These are phyloP conservation scores for Zaprionus camerounensis DNA, from an alignment of 1,140 invertebrate species.

Conservation along the genomic window DNA sequence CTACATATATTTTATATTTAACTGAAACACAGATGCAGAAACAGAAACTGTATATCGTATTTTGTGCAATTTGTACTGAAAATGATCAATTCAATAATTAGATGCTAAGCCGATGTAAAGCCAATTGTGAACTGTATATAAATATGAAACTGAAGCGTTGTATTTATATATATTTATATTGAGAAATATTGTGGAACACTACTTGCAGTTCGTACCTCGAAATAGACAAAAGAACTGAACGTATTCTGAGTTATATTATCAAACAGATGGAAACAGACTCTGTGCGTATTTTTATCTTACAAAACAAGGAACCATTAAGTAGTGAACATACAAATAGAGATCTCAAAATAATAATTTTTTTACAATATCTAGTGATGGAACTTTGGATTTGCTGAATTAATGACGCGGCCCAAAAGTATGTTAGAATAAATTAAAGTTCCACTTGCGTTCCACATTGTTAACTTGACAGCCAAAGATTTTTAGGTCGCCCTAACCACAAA, in stretches of 20 bases:
- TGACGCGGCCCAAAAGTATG: slow-evolving; percentile 14
- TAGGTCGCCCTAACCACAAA: too few relatives aligned
- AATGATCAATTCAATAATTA: slow-evolving; percentile 57
- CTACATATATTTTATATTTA: neutral
- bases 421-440: neutral
- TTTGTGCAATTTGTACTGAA: slow-evolving; percentile 65
- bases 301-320: too few relatives aligned
- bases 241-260: neutral
- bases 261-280: neutral
- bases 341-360: too few relatives aligned
- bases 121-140: slow-evolving; percentile 64
- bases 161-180: slow-evolving; percentile 16
- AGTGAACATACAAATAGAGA: too few relatives aligned
- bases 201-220: neutral
- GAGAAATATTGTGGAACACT: slow-evolving; percentile 4
- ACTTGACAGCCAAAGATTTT: too few relatives aligned
- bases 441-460: neutral
- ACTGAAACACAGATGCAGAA: slow-evolving; percentile 31
- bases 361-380: too few relatives aligned
- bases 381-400: neutral
- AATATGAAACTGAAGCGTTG: slow-evolving; percentile 54
- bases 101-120: slow-evolving; percentile 40
- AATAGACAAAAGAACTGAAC: slow-evolving; percentile 8
- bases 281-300: neutral
- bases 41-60: slow-evolving; percentile 27